A percentile compares a stretch with the other conserved stretches of the same genome.
Conservation (phyloP, 2,797 vertebrate genomes). For the Lophotriccus pileatus region DNA sequence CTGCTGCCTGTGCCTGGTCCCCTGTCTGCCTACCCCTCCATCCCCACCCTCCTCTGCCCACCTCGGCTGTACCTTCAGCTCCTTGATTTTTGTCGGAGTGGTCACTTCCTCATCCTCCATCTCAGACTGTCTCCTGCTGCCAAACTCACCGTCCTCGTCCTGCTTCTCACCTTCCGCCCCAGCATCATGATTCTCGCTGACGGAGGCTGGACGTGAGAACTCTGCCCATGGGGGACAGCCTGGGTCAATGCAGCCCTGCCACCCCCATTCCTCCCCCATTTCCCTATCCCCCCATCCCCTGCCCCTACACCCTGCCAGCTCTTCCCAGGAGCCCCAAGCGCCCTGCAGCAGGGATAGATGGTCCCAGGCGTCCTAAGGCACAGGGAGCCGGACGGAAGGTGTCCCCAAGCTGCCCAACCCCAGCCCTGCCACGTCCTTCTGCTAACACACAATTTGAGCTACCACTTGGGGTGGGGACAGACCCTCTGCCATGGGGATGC, state of each 20-base stretch:
- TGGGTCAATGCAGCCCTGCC: neutral
- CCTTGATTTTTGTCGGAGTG: constrained; percentile 92
- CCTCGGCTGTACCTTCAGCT: constrained; percentile 84
- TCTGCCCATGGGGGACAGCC: constrained; percentile 72
- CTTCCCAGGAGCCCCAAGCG: rapidly evolving
- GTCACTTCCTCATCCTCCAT: constrained; percentile 79
- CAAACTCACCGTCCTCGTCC: constrained; percentile 79
- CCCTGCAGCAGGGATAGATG: neutral
- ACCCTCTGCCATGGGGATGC: rapidly evolving
- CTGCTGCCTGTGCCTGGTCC: neutral
- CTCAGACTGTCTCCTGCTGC: constrained; percentile 75
- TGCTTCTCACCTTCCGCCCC: constrained; percentile 73
- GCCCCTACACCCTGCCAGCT: neutral
- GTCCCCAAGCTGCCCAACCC: neutral
- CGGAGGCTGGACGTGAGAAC: constrained; percentile 89
- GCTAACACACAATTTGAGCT: neutral
- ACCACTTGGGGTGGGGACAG: neutral
- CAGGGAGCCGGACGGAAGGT: rapidly evolving
- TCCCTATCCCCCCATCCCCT: no score
- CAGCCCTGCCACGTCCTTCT: neutral
- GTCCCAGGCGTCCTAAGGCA: neutral
- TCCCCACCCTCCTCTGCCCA: neutral
- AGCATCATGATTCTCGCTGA: constrained; percentile 89
- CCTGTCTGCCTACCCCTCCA: neutral
- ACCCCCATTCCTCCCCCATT: no score